Conservation (phyloP, 2,888 invertebrate species). For the Griposia aprilina region DNA sequence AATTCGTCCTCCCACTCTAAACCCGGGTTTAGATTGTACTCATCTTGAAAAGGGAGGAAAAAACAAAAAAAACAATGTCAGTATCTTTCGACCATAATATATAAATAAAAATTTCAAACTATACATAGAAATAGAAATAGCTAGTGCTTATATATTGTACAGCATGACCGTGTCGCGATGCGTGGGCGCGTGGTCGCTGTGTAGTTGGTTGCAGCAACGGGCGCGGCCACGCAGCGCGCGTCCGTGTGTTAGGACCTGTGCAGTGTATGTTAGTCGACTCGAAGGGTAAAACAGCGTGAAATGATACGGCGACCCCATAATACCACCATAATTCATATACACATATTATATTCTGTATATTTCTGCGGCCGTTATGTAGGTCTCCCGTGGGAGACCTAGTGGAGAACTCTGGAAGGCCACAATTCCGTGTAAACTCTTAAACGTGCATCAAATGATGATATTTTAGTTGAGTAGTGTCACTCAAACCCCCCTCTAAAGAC, state of each 20-base stretch:
- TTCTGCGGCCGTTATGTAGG: conserved; percentile 81
- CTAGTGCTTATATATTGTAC: conserved; percentile 87
- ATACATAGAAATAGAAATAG: conserved; percentile 88
- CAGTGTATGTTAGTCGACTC: conserved; percentile 88
- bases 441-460: conserved; percentile 72
- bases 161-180: conserved; percentile 83
- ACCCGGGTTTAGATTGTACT: conserved; percentile 99
- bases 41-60: conserved; percentile 96
- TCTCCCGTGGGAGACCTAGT: conserved; percentile 78
- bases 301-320: conserved; percentile 88
- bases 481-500: conserved; percentile 73
- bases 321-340: conserved; percentile 87
- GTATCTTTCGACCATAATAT: conserved; percentile 88
- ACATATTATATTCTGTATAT: conserved; percentile 80
- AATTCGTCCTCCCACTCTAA: conserved; percentile 99
- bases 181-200: conserved; percentile 59
- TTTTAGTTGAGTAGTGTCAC: conserved; percentile 73
- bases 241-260: conserved; percentile 87
- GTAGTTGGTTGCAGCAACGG: conserved; percentile 31
- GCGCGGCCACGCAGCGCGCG: conserved; percentile 75
- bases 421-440: conserved; percentile 73
- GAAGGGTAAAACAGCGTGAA: conserved; percentile 88
- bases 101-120: conserved; percentile 81
- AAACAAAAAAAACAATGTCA: conserved; percentile 90
- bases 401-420: conserved; percentile 91